Base-by-base conservation (phyloP, 2,797 vertebrate genomes). In the Loris lydekkerianus region DNA sequence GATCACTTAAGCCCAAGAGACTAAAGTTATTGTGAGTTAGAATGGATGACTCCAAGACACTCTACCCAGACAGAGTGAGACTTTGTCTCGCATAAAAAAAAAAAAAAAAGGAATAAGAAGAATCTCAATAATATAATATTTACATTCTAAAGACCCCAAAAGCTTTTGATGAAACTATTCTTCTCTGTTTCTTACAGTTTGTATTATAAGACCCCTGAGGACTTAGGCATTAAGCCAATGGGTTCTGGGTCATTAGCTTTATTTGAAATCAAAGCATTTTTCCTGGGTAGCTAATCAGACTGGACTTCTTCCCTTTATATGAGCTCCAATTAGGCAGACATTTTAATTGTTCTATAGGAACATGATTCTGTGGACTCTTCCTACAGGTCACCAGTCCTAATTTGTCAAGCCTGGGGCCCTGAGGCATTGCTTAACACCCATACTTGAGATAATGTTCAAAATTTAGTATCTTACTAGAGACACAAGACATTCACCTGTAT, bases 321-420 rank as follows among this genome's bases (percentile, higher is more conserved):
- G 46, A 72, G 2, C 49, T 91, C 21, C 20, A 65, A 34, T 13
- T 23, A 34, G 61, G 15, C n/a, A 4, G 0, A 65, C 53, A 70
- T 90, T 88, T 65, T 10, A 61, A 61, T 70, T 87, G 13, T 77
- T 84, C 10, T 78, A n/a, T 15, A 83, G 53, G 95, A 73, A 70
- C 37, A 63, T 60, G 7, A 80, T 76, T 31, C 11, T 83, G 10
- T 70, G 29, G 10, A 90, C 72, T 76, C 49, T 89, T 77, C 58
- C 10, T 69, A 17, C 2, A 56, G 3, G 17, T 83, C 40, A 89
- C 25, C 18, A 7, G 43, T 78, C 4, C 11, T 83, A 8, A 11
- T 2, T 72, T 73, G 5, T 72, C 29, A 69, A 86, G 34, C 3
- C 27, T 73, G 84, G 83, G 27, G 56, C 14, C 27, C 3, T 21